phyloP scores from a whole-genome alignment of 2,888 invertebrate species.

The Eurytoma adleriae region DNA sequence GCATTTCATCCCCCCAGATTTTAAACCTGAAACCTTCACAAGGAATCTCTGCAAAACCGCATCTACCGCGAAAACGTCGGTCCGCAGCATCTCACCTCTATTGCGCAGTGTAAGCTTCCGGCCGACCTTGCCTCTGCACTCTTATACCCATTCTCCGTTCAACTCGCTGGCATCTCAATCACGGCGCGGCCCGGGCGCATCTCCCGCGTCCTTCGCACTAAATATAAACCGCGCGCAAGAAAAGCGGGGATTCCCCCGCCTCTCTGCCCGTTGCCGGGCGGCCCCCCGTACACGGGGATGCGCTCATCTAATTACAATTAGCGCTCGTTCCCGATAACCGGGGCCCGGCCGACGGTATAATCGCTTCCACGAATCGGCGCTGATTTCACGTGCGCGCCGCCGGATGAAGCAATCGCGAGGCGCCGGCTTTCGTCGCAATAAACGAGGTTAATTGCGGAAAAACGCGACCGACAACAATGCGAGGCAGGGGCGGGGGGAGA shows the following conservation, averaged over 20 bases:
- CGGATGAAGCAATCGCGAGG: constrained; percentile 40
- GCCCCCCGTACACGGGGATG: neutral
- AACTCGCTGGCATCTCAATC: neutral
- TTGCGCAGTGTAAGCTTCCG: constrained; percentile 35
- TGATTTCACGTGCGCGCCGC: neutral
- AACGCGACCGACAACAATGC: constrained; percentile 25
- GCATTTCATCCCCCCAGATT: no score
- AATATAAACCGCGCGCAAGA: neutral
- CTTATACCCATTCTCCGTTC: no score
- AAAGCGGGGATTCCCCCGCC: neutral
- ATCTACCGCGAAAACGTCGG: neutral
- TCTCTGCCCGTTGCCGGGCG: no score
- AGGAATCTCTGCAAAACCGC: neutral
- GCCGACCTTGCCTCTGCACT: constrained; percentile 16
- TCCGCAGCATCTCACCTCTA: constrained; percentile 21
- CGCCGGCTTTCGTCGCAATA: constrained; percentile 13
- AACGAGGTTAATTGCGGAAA: constrained; percentile 37
- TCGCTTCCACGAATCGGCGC: constrained; percentile 32
- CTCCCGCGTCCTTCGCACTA: neutral
- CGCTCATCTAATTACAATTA: constrained; percentile 55
- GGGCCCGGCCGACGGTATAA: neutral
- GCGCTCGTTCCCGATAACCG: constrained; percentile 6
- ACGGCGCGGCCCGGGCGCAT: neutral
- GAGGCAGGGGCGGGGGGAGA: no score
- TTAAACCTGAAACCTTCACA: neutral